Evolutionary conservation across 2,113 vertebrate species (phyloP).

Genomic region (Cottus gobio): DNA sequence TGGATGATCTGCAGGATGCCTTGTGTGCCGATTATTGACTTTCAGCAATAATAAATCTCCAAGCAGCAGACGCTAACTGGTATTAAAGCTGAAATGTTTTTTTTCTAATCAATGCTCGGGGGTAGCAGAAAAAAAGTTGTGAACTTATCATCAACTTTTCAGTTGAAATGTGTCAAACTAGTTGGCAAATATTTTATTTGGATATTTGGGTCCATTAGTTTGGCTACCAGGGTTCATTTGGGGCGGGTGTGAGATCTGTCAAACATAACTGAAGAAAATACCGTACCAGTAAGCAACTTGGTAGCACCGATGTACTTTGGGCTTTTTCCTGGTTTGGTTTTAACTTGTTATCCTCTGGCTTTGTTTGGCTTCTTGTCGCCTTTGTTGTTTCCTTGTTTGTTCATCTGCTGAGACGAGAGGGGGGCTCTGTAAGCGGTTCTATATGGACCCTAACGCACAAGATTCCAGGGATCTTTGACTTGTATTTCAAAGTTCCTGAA

Average conservation of each 20-base stretch:
- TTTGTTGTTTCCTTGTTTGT: not conserved
- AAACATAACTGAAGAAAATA: not conserved
- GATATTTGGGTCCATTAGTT: too few species aligned
- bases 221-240: too few species aligned
- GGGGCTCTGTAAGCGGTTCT: not conserved
- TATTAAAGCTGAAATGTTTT: constrained; percentile 40
- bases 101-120: constrained; percentile 4
- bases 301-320: not conserved
- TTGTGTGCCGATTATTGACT: constrained; percentile 24
- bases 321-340: not conserved
- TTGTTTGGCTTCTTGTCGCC: not conserved
- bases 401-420: not conserved
- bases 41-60: constrained; percentile 30
- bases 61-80: not conserved
- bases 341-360: not conserved
- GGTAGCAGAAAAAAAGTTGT: not conserved
- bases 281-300: not conserved
- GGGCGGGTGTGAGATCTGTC: too few species aligned
- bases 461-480: too few species aligned
- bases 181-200: not conserved
- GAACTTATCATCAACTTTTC: not conserved
- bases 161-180: not conserved
- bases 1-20: constrained; percentile 21
- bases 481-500: too few species aligned
- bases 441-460: too few species aligned